Conservation (phyloP, 92 coral and sea anemone genomes). For the Virgularia gustaviana region DNA sequence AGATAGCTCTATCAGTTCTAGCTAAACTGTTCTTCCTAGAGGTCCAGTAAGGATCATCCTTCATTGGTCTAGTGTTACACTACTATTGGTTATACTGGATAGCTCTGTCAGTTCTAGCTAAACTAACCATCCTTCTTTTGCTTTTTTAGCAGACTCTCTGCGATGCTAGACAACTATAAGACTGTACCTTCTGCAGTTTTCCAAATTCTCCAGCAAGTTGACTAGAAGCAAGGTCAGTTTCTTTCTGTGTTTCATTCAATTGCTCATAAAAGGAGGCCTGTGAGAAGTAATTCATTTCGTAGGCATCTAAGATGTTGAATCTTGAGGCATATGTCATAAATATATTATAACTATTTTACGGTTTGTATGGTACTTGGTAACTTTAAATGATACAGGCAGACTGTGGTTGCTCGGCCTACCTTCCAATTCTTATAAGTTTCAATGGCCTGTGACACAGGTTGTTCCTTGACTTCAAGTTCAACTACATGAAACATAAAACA, state of each 20-base stretch:
- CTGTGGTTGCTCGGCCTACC: too few relatives aligned
- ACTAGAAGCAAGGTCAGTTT: constrained; percentile 10
- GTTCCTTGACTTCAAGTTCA: too few relatives aligned
- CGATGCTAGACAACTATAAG: background rate
- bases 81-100: too few relatives aligned
- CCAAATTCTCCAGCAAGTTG: constrained; percentile 9
- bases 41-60: too few relatives aligned
- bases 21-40: too few relatives aligned
- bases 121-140: background rate
- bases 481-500: too few relatives aligned
- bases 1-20: too few relatives aligned
- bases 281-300: background rate
- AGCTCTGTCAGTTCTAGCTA: too few relatives aligned
- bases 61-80: too few relatives aligned
- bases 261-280: background rate
- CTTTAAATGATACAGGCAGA: too few relatives aligned
- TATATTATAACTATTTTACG: background rate
- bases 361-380: background rate
- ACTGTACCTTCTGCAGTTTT: constrained; percentile 5
- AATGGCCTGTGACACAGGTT: too few relatives aligned
- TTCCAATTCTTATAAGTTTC: constrained; percentile 20
- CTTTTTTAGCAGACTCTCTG: too few relatives aligned
- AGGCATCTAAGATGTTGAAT: background rate
- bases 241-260: background rate
- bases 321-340: background rate